Conservation (phyloP, 2,888 invertebrate species). For the Trilocha varians region DNA sequence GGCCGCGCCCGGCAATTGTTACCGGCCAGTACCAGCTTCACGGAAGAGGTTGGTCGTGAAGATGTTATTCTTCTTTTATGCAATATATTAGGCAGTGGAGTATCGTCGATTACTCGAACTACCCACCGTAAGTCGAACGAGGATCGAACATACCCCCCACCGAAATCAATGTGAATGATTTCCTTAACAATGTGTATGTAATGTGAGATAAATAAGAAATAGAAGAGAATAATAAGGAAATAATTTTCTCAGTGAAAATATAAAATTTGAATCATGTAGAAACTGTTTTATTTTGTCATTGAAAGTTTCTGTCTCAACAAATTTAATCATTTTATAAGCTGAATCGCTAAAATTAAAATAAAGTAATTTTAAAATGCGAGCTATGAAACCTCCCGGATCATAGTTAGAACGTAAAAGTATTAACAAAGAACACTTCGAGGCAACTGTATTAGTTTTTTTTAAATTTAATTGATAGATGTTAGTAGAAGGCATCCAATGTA, state of each 20-base stretch:
- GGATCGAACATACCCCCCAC: no score
- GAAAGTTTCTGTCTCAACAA: conserved; percentile 4
- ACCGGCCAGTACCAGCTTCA: no score
- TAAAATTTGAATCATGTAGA: not conserved
- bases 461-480: not conserved
- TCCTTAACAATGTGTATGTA: no score
- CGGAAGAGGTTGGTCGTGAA: no score
- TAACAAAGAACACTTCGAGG: not conserved
- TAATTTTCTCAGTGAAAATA: conserved; percentile 1
- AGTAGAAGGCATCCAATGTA: not conserved
- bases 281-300: conserved; percentile 1
- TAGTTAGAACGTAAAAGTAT: not conserved
- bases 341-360: not conserved
- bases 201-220: no score
- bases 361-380: not conserved
- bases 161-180: no score
- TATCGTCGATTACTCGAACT: no score
- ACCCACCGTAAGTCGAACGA: no score
- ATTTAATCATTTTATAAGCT: not conserved
- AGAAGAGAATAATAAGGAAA: not conserved
- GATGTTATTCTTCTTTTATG: no score
- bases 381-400: not conserved
- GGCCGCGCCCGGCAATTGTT: no score
- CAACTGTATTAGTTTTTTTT: not conserved
- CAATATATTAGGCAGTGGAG: no score